phyloP scores from a whole-genome alignment of 2,888 invertebrate genomes.

The Parochlus steinenii region DNA sequence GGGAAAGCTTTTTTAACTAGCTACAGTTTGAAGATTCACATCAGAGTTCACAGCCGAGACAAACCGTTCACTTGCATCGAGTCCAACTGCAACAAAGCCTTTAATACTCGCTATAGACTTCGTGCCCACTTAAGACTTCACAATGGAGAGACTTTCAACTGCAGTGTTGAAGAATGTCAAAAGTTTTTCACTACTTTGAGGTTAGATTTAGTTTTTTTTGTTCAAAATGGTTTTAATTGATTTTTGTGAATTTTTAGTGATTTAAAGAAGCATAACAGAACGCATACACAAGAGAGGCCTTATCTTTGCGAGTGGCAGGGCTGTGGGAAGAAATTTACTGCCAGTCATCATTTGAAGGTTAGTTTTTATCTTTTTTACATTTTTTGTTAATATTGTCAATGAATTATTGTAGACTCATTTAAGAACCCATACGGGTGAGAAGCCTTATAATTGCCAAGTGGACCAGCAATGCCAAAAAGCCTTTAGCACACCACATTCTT shows the following conservation, averaged over 20 bases:
- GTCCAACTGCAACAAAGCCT: constrained; percentile 75
- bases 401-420: neutral
- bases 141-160: constrained; percentile 89
- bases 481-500: constrained; percentile 71
- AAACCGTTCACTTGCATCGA: constrained; percentile 82
- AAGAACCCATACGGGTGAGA: constrained; percentile 45
- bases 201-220: too few relatives aligned
- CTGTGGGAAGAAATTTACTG: constrained; percentile 43
- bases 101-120: constrained; percentile 83
- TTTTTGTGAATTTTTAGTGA: too few relatives aligned
- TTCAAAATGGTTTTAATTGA: too few relatives aligned
- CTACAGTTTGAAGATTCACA: constrained; percentile 85
- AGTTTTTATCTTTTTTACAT: constrained; percentile 22
- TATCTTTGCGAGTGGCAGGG: constrained; percentile 39
- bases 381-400: neutral
- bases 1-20: constrained; percentile 88
- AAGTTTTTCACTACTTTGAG: constrained; percentile 88
- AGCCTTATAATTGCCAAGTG: constrained; percentile 56
- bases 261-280: constrained; percentile 82
- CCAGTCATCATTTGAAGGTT: constrained; percentile 45
- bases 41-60: constrained; percentile 49
- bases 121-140: constrained; percentile 84
- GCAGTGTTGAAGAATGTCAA: constrained; percentile 66
- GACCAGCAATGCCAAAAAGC: constrained; percentile 42
- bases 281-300: constrained; percentile 81